A percentile compares a stretch with the other conserved stretches of the same genome.
Conservation (phyloP, 2,888 invertebrate genomes). For the Anticlea derivata region DNA sequence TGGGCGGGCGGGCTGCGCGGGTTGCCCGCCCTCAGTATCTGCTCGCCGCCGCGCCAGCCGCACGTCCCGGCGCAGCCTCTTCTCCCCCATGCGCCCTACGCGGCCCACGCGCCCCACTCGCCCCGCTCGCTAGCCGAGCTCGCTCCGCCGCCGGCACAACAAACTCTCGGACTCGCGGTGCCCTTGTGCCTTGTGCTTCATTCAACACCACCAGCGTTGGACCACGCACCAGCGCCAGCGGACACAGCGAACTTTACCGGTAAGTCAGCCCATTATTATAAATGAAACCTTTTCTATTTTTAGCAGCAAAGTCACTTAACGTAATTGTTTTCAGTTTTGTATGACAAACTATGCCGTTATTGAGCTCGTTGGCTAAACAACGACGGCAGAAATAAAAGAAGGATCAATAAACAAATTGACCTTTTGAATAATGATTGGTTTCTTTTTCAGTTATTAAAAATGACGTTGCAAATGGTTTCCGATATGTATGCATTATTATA, state of each 20-base stretch:
- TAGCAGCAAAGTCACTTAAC: constrained; percentile 24
- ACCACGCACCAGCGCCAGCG: constrained; percentile 33
- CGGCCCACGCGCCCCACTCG: constrained; percentile 33
- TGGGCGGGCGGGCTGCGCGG: constrained; percentile 67
- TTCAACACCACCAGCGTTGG: constrained; percentile 41
- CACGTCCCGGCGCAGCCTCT: constrained; percentile 64
- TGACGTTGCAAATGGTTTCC: too few species aligned
- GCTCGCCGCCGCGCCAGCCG: constrained; percentile 67
- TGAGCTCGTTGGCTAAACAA: constrained; percentile 8
- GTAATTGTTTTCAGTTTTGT: constrained; percentile 26
- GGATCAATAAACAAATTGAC: background rate
- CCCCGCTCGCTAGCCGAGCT: constrained; percentile 36
- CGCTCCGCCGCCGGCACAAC: constrained; percentile 60
- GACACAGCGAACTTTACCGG: constrained; percentile 33
- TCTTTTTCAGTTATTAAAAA: too few species aligned
- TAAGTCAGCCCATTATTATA: constrained; percentile 53
- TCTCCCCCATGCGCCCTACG: constrained; percentile 35
- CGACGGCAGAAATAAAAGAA: background rate
- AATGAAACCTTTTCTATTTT: constrained; percentile 33
- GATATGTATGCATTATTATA: too few species aligned
- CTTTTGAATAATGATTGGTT: too few species aligned
- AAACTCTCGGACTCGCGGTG: constrained; percentile 53
- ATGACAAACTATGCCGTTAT: constrained; percentile 11
- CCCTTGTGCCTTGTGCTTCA: constrained; percentile 57
- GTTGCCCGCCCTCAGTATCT: constrained; percentile 62